These are phyloP conservation scores for Bugulina stolonifera DNA, from an alignment of 2,888 invertebrate genomes.

Conservation along the genomic window DNA sequence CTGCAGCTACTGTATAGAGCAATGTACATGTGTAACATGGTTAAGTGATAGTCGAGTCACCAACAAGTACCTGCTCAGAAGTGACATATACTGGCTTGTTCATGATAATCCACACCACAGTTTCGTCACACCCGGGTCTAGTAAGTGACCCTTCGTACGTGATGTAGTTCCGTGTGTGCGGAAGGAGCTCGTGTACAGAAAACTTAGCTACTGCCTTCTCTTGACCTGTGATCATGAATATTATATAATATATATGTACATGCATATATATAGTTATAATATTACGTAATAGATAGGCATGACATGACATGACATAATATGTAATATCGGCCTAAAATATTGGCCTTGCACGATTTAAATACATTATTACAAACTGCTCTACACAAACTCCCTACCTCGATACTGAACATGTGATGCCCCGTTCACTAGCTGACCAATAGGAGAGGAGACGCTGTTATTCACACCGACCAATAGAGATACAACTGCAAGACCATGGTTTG, in stretches of 20 bases:
- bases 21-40: not conserved
- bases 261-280: no score
- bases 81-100: constrained; percentile 97
- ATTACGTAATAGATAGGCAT: no score
- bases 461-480: constrained; percentile 92
- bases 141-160: constrained; percentile 97
- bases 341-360: no score
- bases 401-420: not conserved
- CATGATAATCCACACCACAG: constrained; percentile 96
- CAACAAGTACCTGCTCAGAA: constrained; percentile 76
- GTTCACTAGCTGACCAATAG: not conserved
- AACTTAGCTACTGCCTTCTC: constrained; percentile 77
- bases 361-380: no score
- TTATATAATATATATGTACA: not conserved
- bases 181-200: constrained; percentile 78
- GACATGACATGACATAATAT: no score
- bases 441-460: constrained; percentile 40
- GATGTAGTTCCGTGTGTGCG: constrained; percentile 84
- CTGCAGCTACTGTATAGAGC: not conserved
- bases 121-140: constrained; percentile 95
- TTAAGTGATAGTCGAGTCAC: no score
- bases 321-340: no score
- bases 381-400: no score
- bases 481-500: constrained; percentile 90
- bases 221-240: constrained; percentile 61